Evolutionary conservation across 2,888 invertebrate species (phyloP).

Genomic region (Lasiommata megera): DNA sequence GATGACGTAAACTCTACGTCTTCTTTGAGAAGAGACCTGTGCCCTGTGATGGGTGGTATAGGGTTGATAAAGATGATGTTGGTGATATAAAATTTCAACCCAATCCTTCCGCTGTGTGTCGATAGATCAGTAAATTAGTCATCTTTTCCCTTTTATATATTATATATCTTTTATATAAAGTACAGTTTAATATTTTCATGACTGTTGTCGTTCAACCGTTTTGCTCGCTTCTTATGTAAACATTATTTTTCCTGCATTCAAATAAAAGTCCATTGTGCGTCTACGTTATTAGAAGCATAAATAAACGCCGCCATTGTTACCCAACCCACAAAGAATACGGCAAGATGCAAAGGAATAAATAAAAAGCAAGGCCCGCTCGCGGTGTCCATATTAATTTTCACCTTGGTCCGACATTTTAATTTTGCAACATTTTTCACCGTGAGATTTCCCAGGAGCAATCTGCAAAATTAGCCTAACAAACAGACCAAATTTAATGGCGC

Average conservation of each 20-base stretch:
- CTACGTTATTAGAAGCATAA: constrained; percentile 17
- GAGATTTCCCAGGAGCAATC: constrained; percentile 59
- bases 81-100: too few species aligned
- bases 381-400: constrained; percentile 44
- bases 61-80: not conserved
- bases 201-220: too few species aligned
- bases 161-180: too few species aligned
- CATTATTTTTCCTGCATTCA: not conserved
- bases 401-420: constrained; percentile 45
- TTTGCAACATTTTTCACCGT: constrained; percentile 46
- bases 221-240: too few species aligned
- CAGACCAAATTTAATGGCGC: constrained; percentile 62
- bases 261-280: constrained; percentile 8
- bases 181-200: too few species aligned
- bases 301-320: constrained; percentile 24
- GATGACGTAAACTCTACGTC: too few species aligned
- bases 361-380: constrained; percentile 21
- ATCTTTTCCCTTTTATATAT: too few species aligned
- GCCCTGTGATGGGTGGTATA: too few species aligned
- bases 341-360: constrained; percentile 27
- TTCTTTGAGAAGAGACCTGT: too few species aligned
- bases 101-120: too few species aligned
- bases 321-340: constrained; percentile 23
- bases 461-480: constrained; percentile 65
- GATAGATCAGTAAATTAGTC: too few species aligned